Evolutionary conservation across 2,113 vertebrate genomes (phyloP), one percentile per base, ranked within the genome.

Genomic region (Cephalopholis sonnerati): DNA sequence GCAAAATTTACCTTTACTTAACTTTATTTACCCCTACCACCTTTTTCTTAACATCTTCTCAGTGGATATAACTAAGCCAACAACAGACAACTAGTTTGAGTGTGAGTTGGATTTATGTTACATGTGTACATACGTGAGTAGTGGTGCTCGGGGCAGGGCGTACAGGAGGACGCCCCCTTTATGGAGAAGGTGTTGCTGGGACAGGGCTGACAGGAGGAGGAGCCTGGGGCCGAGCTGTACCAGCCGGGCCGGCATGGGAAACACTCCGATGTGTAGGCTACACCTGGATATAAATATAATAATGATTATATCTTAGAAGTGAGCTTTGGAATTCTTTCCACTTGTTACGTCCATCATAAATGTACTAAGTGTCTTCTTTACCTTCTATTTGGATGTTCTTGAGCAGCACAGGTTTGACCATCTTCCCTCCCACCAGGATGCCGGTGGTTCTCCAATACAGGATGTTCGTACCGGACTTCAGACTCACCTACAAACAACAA

Each of bases 371-470:
- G 11, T 5, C 20, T 16, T 25, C 8, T 41, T 61, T 92, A 99
- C 98, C 98, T 93, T 99, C 96, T 79, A 99, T 98, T 17, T 96
- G 96, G 82, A 99, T 97, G 91, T 97, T 98, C 93, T 97, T 98
- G 75, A 99, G 93, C 80, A 99, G 91, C 66, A 99, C 97, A 8
- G 97, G 97, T 87, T 99, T 99, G 77, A 97, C 96, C 53, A 95
- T 96, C 93, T 98, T 98, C 29, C 96, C 95, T 3, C 97, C 97
- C 88, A 98, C 96, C 32, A 98, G 95, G 86, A 99, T 98, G 51
- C 97, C 97, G 0, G 98, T 99, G 25, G 98, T 99, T 87, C 98
- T 97, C 98, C 98, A 99, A 86, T 98, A 99, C 2, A 99, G 93
- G 90, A 99, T 97, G 88, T 99, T 99, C 46, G 96, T 97, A 5